Conservation (phyloP, 2,797 vertebrate genomes). For the Semaprochilodus insignis region DNA sequence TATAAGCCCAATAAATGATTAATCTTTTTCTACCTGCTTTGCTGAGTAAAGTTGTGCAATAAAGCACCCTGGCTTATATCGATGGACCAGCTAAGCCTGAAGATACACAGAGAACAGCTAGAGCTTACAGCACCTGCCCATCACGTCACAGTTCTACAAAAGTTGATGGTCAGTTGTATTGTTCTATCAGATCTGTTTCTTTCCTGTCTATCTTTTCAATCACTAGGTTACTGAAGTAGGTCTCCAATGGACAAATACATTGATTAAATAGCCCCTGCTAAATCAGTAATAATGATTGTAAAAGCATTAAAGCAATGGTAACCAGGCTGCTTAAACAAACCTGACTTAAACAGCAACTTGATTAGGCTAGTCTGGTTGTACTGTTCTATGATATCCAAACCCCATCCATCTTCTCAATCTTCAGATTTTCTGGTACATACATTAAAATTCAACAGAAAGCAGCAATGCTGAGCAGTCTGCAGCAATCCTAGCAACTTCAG, state of each 20-base stretch:
- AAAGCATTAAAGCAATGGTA: not conserved
- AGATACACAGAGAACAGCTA: not conserved
- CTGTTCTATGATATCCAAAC: not conserved
- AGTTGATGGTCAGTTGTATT: not conserved
- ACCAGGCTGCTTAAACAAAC: not conserved
- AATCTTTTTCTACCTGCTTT: not conserved
- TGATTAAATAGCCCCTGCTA: not conserved
- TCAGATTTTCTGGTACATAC: not conserved
- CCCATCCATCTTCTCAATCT: not conserved
- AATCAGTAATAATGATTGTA: not conserved
- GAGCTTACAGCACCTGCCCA: not conserved
- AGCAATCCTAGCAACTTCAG: not conserved
- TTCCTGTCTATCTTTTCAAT: not conserved
- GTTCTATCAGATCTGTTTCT: not conserved
- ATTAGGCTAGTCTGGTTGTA: not conserved
- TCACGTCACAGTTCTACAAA: not conserved
- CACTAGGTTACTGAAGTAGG: not conserved
- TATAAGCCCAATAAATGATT: not conserved
- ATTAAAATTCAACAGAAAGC: not conserved
- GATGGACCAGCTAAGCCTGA: not conserved
- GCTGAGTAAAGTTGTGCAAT: not conserved
- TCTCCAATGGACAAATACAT: not conserved
- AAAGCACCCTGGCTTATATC: not conserved
- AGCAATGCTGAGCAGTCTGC: not conserved
- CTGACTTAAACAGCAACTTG: not conserved